Conservation (phyloP, 64 coral and sea anemone genomes). For the Dendrophyllia cribrosa region DNA sequence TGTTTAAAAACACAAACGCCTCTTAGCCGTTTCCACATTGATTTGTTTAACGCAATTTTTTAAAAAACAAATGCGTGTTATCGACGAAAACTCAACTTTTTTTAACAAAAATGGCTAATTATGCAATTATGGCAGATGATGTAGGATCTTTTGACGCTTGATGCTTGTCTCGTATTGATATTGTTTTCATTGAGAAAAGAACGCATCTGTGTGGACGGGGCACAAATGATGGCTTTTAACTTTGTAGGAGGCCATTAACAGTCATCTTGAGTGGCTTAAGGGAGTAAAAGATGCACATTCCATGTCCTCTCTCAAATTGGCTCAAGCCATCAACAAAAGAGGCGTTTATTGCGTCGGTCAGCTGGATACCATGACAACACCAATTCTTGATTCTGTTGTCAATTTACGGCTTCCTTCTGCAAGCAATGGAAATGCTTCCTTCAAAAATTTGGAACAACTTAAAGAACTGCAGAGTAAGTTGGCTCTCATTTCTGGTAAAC, state of each 20-base stretch:
- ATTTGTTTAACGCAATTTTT: too few species aligned
- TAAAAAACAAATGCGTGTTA: too few species aligned
- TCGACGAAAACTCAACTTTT: too few species aligned
- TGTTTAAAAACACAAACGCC: too few species aligned
- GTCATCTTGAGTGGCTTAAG: slow-evolving; percentile 74
- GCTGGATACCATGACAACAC: neutral
- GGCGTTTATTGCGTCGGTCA: slow-evolving; percentile 58
- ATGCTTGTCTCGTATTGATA: too few species aligned
- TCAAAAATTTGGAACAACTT: slow-evolving; percentile 47
- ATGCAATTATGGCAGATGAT: too few species aligned
- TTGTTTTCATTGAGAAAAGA: too few species aligned
- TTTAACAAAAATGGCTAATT: too few species aligned
- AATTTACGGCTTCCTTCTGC: slow-evolving; percentile 23
- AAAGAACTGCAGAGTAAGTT: slow-evolving; percentile 75
- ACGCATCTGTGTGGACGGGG: too few species aligned
- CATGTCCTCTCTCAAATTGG: slow-evolving; percentile 69
- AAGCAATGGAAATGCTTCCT: neutral
- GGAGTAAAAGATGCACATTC: slow-evolving; percentile 71
- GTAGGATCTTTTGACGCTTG: too few species aligned
- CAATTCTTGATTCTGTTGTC: slow-evolving; percentile 36
- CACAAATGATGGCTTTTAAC: too few species aligned
- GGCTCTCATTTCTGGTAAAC: slow-evolving; percentile 72
- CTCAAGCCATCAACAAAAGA: slow-evolving; percentile 66
- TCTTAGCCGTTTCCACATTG: too few species aligned
- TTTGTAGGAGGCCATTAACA: slow-evolving; percentile 55